These are phyloP conservation scores for Nephrotoma appendiculata DNA, from an alignment of 2,888 invertebrate genomes.

Conservation along the genomic window DNA sequence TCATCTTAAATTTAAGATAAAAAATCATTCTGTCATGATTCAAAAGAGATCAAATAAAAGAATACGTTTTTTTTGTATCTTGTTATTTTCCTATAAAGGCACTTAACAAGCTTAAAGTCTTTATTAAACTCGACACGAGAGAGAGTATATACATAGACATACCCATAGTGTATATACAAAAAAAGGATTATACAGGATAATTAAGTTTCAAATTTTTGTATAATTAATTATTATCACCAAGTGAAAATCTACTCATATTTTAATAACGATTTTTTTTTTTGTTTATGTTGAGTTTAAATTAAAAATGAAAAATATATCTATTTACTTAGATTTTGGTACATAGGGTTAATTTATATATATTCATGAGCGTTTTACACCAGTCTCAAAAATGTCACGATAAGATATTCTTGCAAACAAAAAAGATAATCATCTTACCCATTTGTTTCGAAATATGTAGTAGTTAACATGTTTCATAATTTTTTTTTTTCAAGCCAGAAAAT, in stretches of 20 bases:
- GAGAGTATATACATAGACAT: not conserved
- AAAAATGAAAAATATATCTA: not conserved
- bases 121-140: not conserved
- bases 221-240: not conserved
- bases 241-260: not conserved
- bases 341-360: not conserved
- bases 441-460: not conserved
- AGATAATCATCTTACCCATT: not conserved
- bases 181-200: not conserved
- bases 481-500: not conserved
- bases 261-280: not conserved
- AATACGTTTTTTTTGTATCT: not conserved
- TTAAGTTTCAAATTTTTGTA: not conserved
- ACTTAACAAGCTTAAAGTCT: not conserved
- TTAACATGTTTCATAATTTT: not conserved
- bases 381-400: not conserved
- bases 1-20: not conserved
- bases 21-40: not conserved
- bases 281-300: not conserved
- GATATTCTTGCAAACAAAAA: not conserved
- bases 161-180: not conserved
- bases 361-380: not conserved
- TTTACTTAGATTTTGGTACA: not conserved
- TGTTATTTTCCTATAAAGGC: not conserved
- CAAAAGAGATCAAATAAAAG: not conserved